phyloP scores from a whole-genome alignment of 2,888 invertebrate genomes.

The Aspidiotus destructor region DNA sequence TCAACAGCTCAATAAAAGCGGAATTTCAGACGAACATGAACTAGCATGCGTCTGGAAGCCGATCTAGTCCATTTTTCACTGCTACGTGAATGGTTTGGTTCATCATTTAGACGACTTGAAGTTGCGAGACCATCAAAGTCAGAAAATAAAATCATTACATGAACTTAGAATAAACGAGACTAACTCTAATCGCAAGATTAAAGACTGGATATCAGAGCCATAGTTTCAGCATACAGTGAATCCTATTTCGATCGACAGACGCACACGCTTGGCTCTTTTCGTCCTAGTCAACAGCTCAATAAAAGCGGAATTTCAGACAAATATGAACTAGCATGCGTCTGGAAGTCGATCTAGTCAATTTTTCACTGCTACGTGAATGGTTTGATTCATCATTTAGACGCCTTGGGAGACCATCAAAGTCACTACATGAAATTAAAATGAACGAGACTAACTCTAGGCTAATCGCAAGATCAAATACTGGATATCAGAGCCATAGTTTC shows the following conservation, averaged over 20 bases:
- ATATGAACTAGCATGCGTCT: neutral
- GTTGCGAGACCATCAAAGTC: neutral
- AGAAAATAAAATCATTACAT: neutral
- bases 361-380: conserved; percentile 3
- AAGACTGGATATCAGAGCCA: neutral
- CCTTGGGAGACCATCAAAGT: too few species aligned
- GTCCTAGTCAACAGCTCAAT: neutral
- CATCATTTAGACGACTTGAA: conserved; percentile 10
- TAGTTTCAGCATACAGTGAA: neutral
- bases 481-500: conserved; percentile 6
- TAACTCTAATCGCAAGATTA: neutral
- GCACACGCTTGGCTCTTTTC: neutral
- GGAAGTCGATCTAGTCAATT: neutral
- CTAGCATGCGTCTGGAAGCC: neutral
- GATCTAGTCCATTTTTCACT: neutral
- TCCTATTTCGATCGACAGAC: neutral
- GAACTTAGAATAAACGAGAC: neutral
- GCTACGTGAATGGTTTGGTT: conserved; percentile 15
- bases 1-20: neutral
- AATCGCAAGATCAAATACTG: too few species aligned
- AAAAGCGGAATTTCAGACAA: neutral
- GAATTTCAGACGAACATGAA: neutral
- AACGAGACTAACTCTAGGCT: too few species aligned
- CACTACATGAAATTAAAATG: too few species aligned
- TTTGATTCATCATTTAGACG: conserved; percentile 16